Percentiles rank a stretch among this genome's conserved stretches.
These are phyloP conservation scores for Fratercula arctica DNA, from an alignment of 2,797 vertebrate species.

Conservation along the genomic window DNA sequence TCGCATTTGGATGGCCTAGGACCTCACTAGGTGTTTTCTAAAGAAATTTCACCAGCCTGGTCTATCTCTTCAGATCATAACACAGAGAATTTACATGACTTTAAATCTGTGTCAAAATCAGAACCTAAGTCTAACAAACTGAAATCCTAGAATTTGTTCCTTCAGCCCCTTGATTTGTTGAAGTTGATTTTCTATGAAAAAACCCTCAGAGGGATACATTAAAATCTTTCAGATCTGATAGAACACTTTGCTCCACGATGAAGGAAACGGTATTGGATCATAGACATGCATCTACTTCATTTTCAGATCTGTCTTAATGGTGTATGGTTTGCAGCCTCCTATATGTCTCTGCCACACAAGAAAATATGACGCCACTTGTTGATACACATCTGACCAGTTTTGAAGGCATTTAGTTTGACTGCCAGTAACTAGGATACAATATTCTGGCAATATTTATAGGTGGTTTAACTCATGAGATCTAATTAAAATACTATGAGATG, in stretches of 20 bases:
- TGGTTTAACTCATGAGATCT: conserved; percentile 66
- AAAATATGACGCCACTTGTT: background rate
- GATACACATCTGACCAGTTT: background rate
- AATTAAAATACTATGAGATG: conserved; percentile 71
- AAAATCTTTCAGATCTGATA: background rate
- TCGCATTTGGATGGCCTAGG: background rate
- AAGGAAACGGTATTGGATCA: background rate
- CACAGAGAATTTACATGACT: background rate
- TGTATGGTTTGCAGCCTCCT: background rate
- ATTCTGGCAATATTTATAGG: conserved; percentile 39
- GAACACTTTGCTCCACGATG: background rate
- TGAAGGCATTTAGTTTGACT: background rate
- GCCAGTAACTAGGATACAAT: conserved; percentile 3
- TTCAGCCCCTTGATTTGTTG: background rate
- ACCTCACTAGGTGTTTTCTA: background rate
- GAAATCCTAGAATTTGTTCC: background rate
- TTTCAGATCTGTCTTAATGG: background rate
- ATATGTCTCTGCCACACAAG: background rate
- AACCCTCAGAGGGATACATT: background rate
- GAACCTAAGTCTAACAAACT: background rate
- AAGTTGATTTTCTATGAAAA: background rate
- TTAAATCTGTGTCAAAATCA: background rate
- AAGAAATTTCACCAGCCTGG: background rate
- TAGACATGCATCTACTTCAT: background rate
- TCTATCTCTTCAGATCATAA: background rate